Base-by-base conservation (phyloP, 2,888 invertebrate species). In the Julus scanicus region DNA sequence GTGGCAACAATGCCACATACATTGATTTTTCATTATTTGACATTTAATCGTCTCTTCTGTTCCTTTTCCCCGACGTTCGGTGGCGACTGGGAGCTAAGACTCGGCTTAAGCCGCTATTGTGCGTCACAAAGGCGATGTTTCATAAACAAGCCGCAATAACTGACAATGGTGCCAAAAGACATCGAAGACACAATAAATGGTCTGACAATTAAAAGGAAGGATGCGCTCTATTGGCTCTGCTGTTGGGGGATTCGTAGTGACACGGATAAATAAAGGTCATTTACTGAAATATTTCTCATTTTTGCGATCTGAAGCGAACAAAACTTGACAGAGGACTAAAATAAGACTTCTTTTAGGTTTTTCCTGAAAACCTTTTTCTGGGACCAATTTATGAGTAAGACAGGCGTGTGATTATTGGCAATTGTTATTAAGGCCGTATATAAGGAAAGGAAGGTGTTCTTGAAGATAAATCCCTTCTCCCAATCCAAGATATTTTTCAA, bases 21-120 rank as follows among this genome's bases (percentile, higher is more conserved):
- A 71, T 71, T 71, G 71, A 71, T 71, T 71, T 71, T 71, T 71
- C 71, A 71, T 71, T 71, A 71, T 71, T 71, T 71, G 71, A 71
- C 29, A 71, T 71, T 71, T 71, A 71, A 71, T 71, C 71, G 71
- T 71, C 71, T 71, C 20, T 71, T 71, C 71, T 29, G 71, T 71
- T 71, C 71, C 71, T 11, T 29, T 71, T 8, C 29, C 29, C 29
- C 29, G 71, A n/a, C 71, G 57, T 13, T 13, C 13, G 17, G n/a
- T 5, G n/a, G 13, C 49, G 57, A 57, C 11, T 15, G 15, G 57
- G 57, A 11, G 57, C 71, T 71, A 71, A 71, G 29, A 29, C 71
- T 29, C 29, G 20, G 71, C 71, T 29, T 71, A 71, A 71, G 71
- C 9, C 8, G 29, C 71, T 29, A 71, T 71, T 71, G 71, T 71